A percentile compares a stretch with the other conserved stretches of the same genome.
These are phyloP conservation scores for Oscheius myriophilus DNA, from an alignment of 2,888 invertebrate genomes.

Conservation along the genomic window DNA sequence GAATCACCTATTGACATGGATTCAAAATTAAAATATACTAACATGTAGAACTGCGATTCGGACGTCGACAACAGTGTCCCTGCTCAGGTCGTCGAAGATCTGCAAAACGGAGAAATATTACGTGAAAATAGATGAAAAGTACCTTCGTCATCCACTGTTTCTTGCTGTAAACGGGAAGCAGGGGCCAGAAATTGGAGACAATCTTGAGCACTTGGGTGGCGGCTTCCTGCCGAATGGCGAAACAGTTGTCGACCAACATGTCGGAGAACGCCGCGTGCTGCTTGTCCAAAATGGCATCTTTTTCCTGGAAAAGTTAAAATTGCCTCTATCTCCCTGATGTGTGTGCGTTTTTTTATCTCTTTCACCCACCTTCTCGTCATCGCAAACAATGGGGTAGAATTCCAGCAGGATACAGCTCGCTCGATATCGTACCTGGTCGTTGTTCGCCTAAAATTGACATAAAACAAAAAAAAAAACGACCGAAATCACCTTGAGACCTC, in stretches of 20 bases:
- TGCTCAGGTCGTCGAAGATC: no score
- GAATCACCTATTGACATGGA: no score
- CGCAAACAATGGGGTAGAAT: slow-evolving; percentile 36
- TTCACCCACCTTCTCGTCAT: slow-evolving; percentile 14
- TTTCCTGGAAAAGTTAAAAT: slow-evolving; percentile 10
- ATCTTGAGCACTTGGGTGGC: slow-evolving; percentile 21
- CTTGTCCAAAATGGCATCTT: slow-evolving; percentile 19
- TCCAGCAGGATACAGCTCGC: slow-evolving; percentile 33
- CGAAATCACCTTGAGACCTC: slow-evolving; percentile 1
- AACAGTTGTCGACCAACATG: slow-evolving; percentile 26
- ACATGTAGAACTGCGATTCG: no score
- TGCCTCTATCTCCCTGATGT: no score
- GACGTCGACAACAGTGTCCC: no score
- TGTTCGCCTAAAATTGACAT: slow-evolving; percentile 10
- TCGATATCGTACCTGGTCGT: slow-evolving; percentile 31
- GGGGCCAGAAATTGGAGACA: slow-evolving; percentile 30
- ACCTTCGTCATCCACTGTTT: slow-evolving; percentile 4
- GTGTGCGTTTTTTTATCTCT: no score
- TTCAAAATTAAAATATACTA: no score
- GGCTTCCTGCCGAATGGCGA: slow-evolving; percentile 30
- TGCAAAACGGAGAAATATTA: no score
- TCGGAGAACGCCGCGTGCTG: slow-evolving; percentile 31
- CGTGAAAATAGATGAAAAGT: background rate
- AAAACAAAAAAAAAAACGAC: background rate
- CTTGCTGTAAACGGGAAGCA: slow-evolving; percentile 17